Base-by-base conservation (phyloP, 2,113 vertebrate genomes). In the Macaca mulatta region DNA sequence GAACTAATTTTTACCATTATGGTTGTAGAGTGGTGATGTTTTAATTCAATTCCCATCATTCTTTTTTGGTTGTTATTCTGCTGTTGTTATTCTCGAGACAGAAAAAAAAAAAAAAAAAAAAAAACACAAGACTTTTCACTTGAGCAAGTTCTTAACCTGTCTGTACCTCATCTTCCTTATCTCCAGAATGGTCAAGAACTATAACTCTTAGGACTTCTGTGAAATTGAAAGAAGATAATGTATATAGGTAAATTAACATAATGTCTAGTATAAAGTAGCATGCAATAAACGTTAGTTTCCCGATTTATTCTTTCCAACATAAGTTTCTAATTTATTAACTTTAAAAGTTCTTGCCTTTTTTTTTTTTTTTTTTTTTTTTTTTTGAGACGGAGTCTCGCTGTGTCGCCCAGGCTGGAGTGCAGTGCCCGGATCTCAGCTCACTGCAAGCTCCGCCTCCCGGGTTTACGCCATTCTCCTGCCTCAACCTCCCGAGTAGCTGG, bases 321-420 rank as follows among this genome's bases (percentile, higher is more conserved):
- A 89, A 35, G 40, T 80, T 93, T 92, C 72, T 84, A 69, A 89
- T 38, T 57, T 93, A 91, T 79, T 93, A 80, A 88, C 40, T 89
- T 82, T 77, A 80, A 84, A 90, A 93, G 3, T 59, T 38, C 30
- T 70, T 80, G 48, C 48, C 40, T 64, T 6, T 69, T 88, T 93
- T 45, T 45, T 38, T 38, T 38, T 45, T 45, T 43, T 43, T 43
- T 43, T 43, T 43, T 43, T 43, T 43, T 43, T 43, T 45, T 45
- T 45, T 45, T 45, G 8, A 45, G 45, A 45, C 0, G 45, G 45
- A 45, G 45, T 45, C 45, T 45, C 8, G 45, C 45, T 45, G 8
- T 45, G 8, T 45, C 45, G 1, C 45, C 8, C 45, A 45, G 45
- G 8, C 45, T 45, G 8, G 45, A 45, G 45, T 45, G 1, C 45